Base-by-base conservation (phyloP, 2,888 invertebrate species). In the Timema podura region DNA sequence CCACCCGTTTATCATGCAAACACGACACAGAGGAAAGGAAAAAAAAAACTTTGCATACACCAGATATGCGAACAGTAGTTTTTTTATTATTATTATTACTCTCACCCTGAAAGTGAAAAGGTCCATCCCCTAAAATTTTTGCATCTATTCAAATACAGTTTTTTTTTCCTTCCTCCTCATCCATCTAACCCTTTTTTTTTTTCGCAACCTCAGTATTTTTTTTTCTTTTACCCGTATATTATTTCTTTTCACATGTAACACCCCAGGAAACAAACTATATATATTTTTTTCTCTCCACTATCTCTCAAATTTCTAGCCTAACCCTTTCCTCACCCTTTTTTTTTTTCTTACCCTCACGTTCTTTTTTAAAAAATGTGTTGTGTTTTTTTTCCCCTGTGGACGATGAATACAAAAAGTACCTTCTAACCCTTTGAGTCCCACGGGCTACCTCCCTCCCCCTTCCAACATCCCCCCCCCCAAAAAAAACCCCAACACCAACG, bases 41-140 rank as follows among this genome's bases (percentile, higher is more conserved):
- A 61, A 61, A 61, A 61, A 61, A 61, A n/a, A 61, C 61, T 61
- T 61, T 61, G 61, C 61, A 61, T 61, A 61, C 61, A 61, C 61
- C 61, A 30, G 30, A 30, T 30, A 30, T 30, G 30, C 30, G 30
- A 61, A 61, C 61, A 61, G 61, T 45, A 61, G 44, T 45, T 61
- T 61, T 61, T 61, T 61, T 61, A 61, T 61, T 30, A 61, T 61
- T 61, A 61, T 61, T 61, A 61, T 61, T 61, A 30, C 45, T 45
- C 30, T 45, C 61, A 30, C 44, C 30, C 44, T 45, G 61, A 30
- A 61, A 61, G n/a, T 45, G 45, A 61, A 61, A 61, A 61, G 13
- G 61, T 61, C 61, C 61, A 30, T 45, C 61, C 61, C 61, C 61
- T 61, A 45, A 61, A 61, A 61, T 61, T 61, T 61, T 61, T 61